These are phyloP conservation scores for Polypedilum vanderplanki DNA, from an alignment of 1,140 invertebrate genomes.

Conservation along the genomic window DNA sequence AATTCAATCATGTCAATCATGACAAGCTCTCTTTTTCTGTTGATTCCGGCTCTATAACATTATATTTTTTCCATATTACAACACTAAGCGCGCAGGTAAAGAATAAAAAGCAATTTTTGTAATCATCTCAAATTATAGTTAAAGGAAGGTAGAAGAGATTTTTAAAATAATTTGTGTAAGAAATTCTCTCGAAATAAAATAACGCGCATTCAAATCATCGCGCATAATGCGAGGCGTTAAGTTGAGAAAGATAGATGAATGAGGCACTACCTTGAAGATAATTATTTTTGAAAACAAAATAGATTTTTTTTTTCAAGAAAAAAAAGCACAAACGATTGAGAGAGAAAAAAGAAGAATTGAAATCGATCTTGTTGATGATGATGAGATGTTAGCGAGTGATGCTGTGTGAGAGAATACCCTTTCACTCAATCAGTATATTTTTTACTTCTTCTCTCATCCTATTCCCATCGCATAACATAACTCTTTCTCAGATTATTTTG, in stretches of 20 bases:
- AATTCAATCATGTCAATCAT: slow-evolving; percentile 28
- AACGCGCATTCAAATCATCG: not conserved
- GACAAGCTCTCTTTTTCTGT: not conserved
- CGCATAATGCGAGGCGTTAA: slow-evolving; percentile 12
- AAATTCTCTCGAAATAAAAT: not conserved
- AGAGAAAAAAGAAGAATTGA: not conserved
- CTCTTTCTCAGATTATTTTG: not conserved
- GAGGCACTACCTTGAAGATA: slow-evolving; percentile 13
- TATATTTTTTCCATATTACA: not conserved
- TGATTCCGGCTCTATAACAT: no score
- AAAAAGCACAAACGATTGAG: not conserved
- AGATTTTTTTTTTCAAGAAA: not conserved
- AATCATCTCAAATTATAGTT: slow-evolving; percentile 27
- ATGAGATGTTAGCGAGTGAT: not conserved
- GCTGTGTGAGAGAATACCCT: not conserved
- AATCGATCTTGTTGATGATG: slow-evolving; percentile 18
- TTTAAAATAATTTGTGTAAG: not conserved
- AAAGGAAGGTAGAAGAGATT: not conserved
- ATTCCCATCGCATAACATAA: no score
- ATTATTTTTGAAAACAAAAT: slow-evolving; percentile 28
- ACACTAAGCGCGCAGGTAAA: not conserved
- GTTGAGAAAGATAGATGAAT: not conserved
- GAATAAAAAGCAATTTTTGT: slow-evolving; percentile 22
- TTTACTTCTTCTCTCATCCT: not conserved
- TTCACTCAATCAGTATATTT: not conserved